Conservation (phyloP, 1,140 invertebrate species). For the Leucophenga varia region DNA sequence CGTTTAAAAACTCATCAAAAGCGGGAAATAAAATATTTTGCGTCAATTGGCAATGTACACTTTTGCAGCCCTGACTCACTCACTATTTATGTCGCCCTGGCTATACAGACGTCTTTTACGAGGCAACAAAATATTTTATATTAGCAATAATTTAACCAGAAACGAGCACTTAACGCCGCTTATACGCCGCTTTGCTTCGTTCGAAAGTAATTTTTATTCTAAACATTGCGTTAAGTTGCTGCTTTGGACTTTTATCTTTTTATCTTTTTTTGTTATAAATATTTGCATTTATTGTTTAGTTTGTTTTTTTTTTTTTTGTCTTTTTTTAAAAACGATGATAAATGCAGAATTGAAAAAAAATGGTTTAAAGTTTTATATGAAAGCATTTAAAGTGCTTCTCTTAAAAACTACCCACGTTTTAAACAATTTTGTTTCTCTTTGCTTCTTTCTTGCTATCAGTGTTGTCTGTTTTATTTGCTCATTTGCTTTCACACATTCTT, state of each 20-base stretch:
- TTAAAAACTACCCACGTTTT: neutral
- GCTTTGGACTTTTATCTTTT: too few relatives aligned
- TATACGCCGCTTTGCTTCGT: too few relatives aligned
- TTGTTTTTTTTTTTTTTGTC: too few relatives aligned
- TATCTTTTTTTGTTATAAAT: too few relatives aligned
- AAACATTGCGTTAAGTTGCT: too few relatives aligned
- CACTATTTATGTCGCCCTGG: slow-evolving; percentile 7
- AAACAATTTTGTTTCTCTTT: slow-evolving; percentile 9
- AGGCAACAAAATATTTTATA: slow-evolving; percentile 51
- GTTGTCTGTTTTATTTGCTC: slow-evolving; percentile 18
- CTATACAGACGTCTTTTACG: slow-evolving; percentile 46
- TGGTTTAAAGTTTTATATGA: too few relatives aligned
- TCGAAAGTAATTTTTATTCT: slow-evolving; percentile 31
- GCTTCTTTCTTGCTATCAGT: slow-evolving; percentile 10
- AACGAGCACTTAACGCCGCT: neutral
- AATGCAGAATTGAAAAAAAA: too few relatives aligned
- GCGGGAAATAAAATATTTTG: slow-evolving; percentile 44
- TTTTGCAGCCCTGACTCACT: slow-evolving; percentile 13
- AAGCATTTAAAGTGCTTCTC: too few relatives aligned
- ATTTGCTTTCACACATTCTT: slow-evolving; percentile 18
- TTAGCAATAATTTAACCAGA: slow-evolving; percentile 51
- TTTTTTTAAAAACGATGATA: too few relatives aligned
- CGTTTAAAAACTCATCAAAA: slow-evolving; percentile 56
- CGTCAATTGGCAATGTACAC: slow-evolving; percentile 21
- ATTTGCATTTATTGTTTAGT: too few relatives aligned